Percentiles rank a stretch among this genome's conserved stretches.
phyloP scores from a whole-genome alignment of 1,140 invertebrate genomes.

The Musca domestica region DNA sequence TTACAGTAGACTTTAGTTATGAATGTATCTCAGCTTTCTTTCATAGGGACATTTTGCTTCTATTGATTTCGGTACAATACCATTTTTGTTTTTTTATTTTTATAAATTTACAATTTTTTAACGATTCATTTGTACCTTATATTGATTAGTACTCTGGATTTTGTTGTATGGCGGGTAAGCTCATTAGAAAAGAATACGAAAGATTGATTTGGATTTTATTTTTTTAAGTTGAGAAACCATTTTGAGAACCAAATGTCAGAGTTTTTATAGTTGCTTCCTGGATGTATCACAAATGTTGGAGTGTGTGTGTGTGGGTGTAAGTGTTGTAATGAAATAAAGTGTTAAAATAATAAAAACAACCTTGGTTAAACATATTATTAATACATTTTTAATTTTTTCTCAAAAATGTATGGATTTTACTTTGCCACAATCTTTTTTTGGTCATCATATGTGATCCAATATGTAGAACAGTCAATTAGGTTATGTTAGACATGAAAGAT shows the following conservation, averaged over 20 bases:
- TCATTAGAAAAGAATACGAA: not conserved
- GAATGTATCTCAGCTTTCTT: slow-evolving; percentile 14
- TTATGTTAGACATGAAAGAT: too few species aligned
- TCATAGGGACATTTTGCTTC: slow-evolving; percentile 12
- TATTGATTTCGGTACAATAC: not conserved
- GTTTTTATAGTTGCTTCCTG: not conserved
- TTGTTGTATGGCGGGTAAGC: not conserved
- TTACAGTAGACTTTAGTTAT: not conserved
- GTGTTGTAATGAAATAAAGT: too few species aligned
- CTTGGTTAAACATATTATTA: too few species aligned
- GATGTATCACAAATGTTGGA: not conserved
- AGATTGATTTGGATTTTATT: too few species aligned
- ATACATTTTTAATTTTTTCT: too few species aligned
- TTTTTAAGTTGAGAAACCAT: slow-evolving; percentile 7
- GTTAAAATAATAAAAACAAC: too few species aligned
- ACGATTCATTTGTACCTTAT: slow-evolving; percentile 14
- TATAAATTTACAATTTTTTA: not conserved
- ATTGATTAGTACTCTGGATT: slow-evolving; percentile 10
- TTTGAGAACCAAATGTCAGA: slow-evolving; percentile 9
- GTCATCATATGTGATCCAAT: too few species aligned
- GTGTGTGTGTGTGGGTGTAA: not conserved
- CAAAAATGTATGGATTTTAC: too few species aligned
- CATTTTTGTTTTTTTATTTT: not conserved
- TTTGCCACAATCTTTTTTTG: too few species aligned
- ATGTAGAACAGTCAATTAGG: too few species aligned